Evolutionary conservation across 2,888 invertebrate genomes (phyloP).

Genomic region (Drosophila flavopinicola): DNA sequence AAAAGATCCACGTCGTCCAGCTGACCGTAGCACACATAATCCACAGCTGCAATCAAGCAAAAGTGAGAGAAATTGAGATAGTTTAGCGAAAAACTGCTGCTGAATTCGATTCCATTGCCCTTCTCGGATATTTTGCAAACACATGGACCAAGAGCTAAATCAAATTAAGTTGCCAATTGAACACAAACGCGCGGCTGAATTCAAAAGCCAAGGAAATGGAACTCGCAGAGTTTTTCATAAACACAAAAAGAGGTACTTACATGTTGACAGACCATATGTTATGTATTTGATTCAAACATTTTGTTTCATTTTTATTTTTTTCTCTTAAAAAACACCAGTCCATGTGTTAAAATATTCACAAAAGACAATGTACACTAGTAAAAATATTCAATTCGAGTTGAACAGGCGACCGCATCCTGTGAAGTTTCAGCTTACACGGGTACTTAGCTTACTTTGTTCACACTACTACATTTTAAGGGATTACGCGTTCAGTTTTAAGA

Average conservation of each 20-base stretch:
- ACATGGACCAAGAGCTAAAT: slow-evolving; percentile 80
- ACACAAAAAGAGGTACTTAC: slow-evolving; percentile 63
- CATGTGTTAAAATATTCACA: slow-evolving; percentile 76
- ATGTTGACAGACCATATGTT: slow-evolving; percentile 25
- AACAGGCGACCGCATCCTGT: slow-evolving; percentile 19
- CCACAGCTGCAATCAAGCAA: slow-evolving; percentile 73
- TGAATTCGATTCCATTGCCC: slow-evolving; percentile 82
- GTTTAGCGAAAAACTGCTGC: slow-evolving; percentile 71
- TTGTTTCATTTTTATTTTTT: slow-evolving; percentile 6
- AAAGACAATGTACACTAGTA: slow-evolving; percentile 58
- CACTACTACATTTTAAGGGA: not conserved
- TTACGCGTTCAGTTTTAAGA: not conserved
- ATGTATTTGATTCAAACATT: slow-evolving; percentile 6
- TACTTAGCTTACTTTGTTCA: not conserved
- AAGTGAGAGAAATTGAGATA: slow-evolving; percentile 21
- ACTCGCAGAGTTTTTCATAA: slow-evolving; percentile 74
- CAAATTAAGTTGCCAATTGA: slow-evolving; percentile 61
- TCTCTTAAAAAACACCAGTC: slow-evolving; percentile 50
- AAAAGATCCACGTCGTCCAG: slow-evolving; percentile 81
- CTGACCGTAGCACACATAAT: slow-evolving; percentile 82
- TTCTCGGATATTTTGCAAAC: slow-evolving; percentile 79
- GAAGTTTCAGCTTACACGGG: not conserved
- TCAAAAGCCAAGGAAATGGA: slow-evolving; percentile 75
- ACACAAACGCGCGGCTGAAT: slow-evolving; percentile 8
- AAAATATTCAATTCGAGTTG: not conserved